Conservation (phyloP, 2,113 vertebrate genomes). For the Apus apus region DNA sequence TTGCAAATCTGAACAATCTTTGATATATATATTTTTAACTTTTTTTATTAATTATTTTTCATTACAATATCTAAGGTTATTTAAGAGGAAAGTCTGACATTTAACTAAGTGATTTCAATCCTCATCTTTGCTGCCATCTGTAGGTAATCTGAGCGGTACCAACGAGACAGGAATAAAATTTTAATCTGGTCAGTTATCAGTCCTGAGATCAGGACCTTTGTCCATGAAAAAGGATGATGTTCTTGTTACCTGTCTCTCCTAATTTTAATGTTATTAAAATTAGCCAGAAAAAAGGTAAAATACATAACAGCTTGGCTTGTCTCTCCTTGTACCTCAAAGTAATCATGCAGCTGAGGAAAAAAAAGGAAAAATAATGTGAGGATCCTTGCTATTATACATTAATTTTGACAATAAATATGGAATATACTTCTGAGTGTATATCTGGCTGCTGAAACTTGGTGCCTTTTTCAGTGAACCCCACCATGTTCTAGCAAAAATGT, state of each 20-base stretch:
- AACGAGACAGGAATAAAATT: background rate
- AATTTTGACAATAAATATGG: background rate
- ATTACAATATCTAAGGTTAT: background rate
- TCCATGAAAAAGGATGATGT: rapidly evolving
- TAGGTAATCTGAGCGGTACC: background rate
- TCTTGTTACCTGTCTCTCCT: background rate
- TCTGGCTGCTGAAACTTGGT: background rate
- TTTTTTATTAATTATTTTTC: background rate
- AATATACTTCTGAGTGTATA: background rate
- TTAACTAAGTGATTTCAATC: background rate
- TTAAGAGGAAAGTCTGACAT: background rate
- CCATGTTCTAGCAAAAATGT: background rate
- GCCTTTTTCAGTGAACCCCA: background rate
- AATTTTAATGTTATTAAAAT: background rate
- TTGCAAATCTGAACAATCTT: background rate
- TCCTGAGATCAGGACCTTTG: background rate
- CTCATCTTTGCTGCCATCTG: conserved; percentile 62
- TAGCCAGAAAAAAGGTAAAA: background rate
- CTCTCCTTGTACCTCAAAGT: background rate
- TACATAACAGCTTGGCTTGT: background rate
- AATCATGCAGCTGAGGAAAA: background rate
- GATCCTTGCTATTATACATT: background rate
- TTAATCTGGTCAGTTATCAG: background rate
- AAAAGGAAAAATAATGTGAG: background rate
- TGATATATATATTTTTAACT: background rate